Conservation (phyloP, 2,113 vertebrate genomes). For the Phylloscopus trochiloides region DNA sequence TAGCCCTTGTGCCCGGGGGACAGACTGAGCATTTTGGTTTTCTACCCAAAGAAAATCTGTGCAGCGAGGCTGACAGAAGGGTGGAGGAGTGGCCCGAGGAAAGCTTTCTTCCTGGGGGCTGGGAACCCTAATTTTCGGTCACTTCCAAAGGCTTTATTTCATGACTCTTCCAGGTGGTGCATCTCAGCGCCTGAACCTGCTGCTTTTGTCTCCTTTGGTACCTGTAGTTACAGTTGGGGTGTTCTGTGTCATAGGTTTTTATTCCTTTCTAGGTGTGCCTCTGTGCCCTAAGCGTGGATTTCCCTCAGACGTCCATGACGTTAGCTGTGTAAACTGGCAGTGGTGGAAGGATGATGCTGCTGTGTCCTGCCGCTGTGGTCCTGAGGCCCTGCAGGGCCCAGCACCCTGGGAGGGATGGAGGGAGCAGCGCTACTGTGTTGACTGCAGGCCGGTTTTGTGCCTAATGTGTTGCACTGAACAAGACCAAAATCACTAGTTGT, state of each 20-base stretch:
- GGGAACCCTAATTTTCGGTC: constrained; percentile 6
- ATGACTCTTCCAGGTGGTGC: constrained; percentile 52
- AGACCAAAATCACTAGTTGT: constrained; percentile 74
- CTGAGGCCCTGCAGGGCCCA: background rate
- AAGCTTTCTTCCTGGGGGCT: constrained; percentile 17
- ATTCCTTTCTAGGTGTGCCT: constrained; percentile 61
- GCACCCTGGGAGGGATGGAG: background rate
- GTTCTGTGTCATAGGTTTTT: constrained; percentile 60
- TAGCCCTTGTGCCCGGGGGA: background rate
- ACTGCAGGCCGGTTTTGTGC: constrained; percentile 66
- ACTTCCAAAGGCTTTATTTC: constrained; percentile 56
- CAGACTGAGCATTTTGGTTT: constrained; percentile 19
- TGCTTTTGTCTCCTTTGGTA: constrained; percentile 66
- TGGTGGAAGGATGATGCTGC: background rate
- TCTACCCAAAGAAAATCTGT: constrained; percentile 41
- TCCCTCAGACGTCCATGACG: background rate
- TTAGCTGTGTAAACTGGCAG: background rate
- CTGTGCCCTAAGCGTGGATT: constrained; percentile 45
- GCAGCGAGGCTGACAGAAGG: background rate
- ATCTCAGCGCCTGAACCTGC: constrained; percentile 31
- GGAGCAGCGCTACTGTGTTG: background rate
- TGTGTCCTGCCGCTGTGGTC: background rate
- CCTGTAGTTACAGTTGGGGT: constrained; percentile 47
- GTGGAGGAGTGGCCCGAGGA: background rate
- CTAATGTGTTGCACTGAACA: constrained; percentile 86